Percentiles rank a stretch among this genome's conserved stretches.
These are phyloP conservation scores for Aporophyla nigra DNA, from an alignment of 2,888 invertebrate species.

Conservation along the genomic window DNA sequence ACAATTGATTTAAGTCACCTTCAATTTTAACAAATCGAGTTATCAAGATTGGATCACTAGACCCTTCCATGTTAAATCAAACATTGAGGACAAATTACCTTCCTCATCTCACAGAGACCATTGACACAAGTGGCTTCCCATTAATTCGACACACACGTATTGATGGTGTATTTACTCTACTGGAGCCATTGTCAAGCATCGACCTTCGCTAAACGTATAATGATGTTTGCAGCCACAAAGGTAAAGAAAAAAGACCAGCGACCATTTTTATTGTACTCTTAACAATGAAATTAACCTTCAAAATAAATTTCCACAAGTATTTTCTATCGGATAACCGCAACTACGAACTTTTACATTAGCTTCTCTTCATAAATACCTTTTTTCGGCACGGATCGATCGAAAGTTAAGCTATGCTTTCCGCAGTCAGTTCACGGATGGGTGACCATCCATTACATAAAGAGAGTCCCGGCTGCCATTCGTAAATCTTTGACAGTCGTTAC, in stretches of 20 bases:
- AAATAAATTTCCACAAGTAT: background rate
- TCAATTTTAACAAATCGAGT: background rate
- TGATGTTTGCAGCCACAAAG: constrained; percentile 11
- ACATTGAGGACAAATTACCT: background rate
- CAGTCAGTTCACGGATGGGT: too few relatives aligned
- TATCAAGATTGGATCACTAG: background rate
- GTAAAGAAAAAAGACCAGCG: background rate
- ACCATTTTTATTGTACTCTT: background rate
- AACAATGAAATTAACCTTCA: background rate
- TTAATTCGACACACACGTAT: constrained; percentile 24
- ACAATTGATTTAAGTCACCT: background rate
- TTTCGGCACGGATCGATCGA: too few relatives aligned
- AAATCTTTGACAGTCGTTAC: too few relatives aligned
- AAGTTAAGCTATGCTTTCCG: too few relatives aligned
- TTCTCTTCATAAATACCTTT: too few relatives aligned
- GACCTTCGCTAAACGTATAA: constrained; percentile 19
- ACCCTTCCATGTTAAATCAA: background rate
- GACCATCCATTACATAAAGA: too few relatives aligned
- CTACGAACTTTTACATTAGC: too few relatives aligned
- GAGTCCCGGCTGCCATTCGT: too few relatives aligned
- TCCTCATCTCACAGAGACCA: background rate
- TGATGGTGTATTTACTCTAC: constrained; percentile 19
- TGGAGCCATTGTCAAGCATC: background rate
- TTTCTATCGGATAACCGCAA: background rate
- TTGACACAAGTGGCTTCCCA: constrained; percentile 12